Evolutionary conservation across 2,797 vertebrate genomes (phyloP).

Genomic region (Potorous gilbertii): DNA sequence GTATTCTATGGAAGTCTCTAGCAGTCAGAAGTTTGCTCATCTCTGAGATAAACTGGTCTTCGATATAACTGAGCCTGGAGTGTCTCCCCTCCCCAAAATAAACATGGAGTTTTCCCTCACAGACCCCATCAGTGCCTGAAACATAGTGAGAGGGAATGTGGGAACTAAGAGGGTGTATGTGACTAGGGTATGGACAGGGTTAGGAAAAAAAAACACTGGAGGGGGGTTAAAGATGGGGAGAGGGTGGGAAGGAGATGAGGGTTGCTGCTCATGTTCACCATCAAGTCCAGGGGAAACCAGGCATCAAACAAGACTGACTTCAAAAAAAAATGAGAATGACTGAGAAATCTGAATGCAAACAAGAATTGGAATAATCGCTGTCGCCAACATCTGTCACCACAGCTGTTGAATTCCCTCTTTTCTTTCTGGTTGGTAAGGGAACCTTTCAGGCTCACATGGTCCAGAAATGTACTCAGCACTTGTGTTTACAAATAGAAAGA

Average conservation of each 20-base stretch:
- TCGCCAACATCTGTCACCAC: slow-evolving; percentile 75
- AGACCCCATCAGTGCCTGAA: slow-evolving; percentile 1
- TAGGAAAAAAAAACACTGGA: background rate
- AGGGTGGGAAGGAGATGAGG: background rate
- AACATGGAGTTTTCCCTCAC: slow-evolving; percentile 33
- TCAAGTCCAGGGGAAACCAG: slow-evolving; percentile 59
- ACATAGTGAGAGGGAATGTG: background rate
- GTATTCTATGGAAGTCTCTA: slow-evolving; percentile 84
- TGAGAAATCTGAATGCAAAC: slow-evolving; percentile 73
- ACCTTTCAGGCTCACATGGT: slow-evolving; percentile 51
- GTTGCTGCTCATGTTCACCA: slow-evolving; percentile 16
- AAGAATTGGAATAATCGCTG: slow-evolving; percentile 65
- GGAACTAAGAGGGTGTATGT: background rate
- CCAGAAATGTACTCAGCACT: slow-evolving; percentile 57
- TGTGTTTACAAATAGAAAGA: slow-evolving; percentile 49
- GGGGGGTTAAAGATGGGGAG: background rate
- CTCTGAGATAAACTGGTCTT: slow-evolving; percentile 86
- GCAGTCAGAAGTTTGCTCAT: slow-evolving; percentile 91
- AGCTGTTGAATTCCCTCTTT: slow-evolving; percentile 67
- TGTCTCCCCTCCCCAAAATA: background rate
- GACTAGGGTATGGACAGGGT: background rate
- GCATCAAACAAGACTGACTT: slow-evolving; percentile 60
- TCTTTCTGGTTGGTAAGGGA: slow-evolving; percentile 70
- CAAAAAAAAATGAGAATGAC: slow-evolving; percentile 58
- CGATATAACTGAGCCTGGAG: slow-evolving; percentile 55